Base-by-base conservation (phyloP, 1,140 invertebrate species). In the Aphelinus certus region DNA sequence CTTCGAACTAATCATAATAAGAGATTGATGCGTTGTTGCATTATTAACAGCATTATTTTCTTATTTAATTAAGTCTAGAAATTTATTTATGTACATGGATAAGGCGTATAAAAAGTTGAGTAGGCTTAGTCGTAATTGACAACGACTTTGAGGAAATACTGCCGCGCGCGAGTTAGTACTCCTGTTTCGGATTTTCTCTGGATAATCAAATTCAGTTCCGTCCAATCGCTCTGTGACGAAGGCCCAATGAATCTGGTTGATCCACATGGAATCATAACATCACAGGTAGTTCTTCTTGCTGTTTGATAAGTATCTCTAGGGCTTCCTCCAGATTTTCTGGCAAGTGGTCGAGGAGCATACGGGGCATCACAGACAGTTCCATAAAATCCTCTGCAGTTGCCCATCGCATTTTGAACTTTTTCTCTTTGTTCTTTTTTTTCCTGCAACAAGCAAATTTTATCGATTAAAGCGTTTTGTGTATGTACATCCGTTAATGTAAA, bases 341-440 rank as follows among this genome's bases (percentile, higher is more conserved):
- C 43, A 94, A 83, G 79, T 94, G 93, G 83, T 94, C 93, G 1
- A 94, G 84, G 1, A 94, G 79, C 93, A 94, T 94, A 10, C 92
- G 88, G 26, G 93, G 93, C 93, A 94, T 93, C 43, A 94, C 91
- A 77, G 91, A 88, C 43, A 94, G 80, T 80, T 94, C 92, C 87
- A 91, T 91, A 84, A 94, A 93, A 83, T 94, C 93, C 83, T 94
- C 93, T 1, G 92, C 88, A 75, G 90, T 88, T 6, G 92, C 91
- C 93, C 93, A 94, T 45, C 93, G 88, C 93, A 94, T 93, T 80
- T 93, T 91, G 78, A 89, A 94, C 69, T 89, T 83, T 9, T 74
- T 80, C 0, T 87, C 85, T 67, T 84, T 85, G 6, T 67, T 79
- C 3, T 72, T 81, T 65, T 80, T 67, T 64, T 85, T 86, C 45